Evolutionary conservation across 1,140 invertebrate genomes (phyloP), one percentile per base, ranked within the genome.

Genomic region (Papilio xuthus): DNA sequence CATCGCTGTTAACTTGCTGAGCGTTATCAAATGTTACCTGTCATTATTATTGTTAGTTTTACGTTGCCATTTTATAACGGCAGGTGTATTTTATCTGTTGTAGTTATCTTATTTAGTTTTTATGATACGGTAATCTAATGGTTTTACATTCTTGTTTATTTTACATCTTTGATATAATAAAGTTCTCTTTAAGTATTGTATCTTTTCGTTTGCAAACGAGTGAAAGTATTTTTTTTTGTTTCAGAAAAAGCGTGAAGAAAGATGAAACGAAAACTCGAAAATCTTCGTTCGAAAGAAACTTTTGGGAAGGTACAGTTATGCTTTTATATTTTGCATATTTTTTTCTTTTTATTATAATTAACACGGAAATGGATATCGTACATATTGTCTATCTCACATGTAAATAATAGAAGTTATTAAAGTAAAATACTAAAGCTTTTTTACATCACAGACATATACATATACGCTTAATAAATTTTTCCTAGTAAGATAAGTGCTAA

Each of bases 241-340:
- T 69, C 91, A 93, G 92, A 77, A 92, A 92, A 89, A 82, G 84
- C 72, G 79, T 84, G 18, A 82, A 82, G 75, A 84, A 87, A 50
- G 85, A 85, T 81, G 87, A 90, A 80, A 85, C 83, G 80, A 85
- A 82, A 78, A 89, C 89, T 78, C 83, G 86, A 85, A 93, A 93
- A 85, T 78, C 88, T 32, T 81, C 84, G 15, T 93, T 85, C 75
- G 90, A 91, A 69, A 84, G 88, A 75, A 88, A 70, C 80, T 92
- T 90, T 81, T 93, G 92, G 92, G 89, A 92, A 84, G 90, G 92
- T 93, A 74, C 88, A 90, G 28, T 18, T 41, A 75, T 28, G 28
- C 47, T 32, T 75, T 53, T 37, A 18, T 32, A 28, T n/a, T 75
- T 23, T n/a, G 32, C 9, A 7, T 6, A 50, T 73, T 28, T 50